Base-by-base conservation (phyloP, 2,888 invertebrate species). In the Drosophila aldrichi region DNA sequence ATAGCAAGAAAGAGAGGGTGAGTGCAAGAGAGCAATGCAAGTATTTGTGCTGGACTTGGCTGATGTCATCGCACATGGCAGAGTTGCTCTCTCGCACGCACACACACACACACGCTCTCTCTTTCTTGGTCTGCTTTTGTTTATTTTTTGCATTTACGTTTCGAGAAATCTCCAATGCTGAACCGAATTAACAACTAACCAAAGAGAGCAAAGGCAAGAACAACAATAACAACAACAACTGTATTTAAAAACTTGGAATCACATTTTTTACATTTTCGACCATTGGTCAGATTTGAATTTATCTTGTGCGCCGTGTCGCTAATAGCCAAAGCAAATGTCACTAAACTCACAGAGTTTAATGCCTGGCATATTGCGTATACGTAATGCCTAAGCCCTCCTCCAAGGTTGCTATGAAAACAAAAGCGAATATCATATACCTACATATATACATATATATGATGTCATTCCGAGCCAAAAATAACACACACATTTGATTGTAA, bases 61-160 rank as follows among this genome's bases (percentile, higher is more conserved):
- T 84, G 83, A 84, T 84, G 83, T 84, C 88, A 84, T 84, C 57
- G 70, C 82, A 84, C 77, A 84, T 85, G 82, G 69, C 36, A 67
- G 58, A 12, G 56, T 32, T 63, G 51, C 61, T 66, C 63, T 48
- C 61, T 43, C 57, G 12, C 57, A 10, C 46, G n/a, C 49, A 32
- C 49, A 16, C 22, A 6, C 36, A 40, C 44, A 38, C 56, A 40
- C 49, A 38, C 25, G 14, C 32, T 14, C 32, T 51, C 38, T 77
- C 51, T 44, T 65, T 20, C 16, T 20, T 43, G 4, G 20, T 20
- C 10, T 56, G 29, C 48, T 74, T 72, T 83, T 85, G 88, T 88
- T 85, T 85, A 88, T 85, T 88, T 82, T 81, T 74, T 80, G 55
- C 60, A 78, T 84, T 84, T 76, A 62, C 77, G 70, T 65, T 82